Percentiles rank a stretch among this genome's conserved stretches.
Conservation (phyloP, 1,140 invertebrate species). For the Lasioglossum baleicum region DNA sequence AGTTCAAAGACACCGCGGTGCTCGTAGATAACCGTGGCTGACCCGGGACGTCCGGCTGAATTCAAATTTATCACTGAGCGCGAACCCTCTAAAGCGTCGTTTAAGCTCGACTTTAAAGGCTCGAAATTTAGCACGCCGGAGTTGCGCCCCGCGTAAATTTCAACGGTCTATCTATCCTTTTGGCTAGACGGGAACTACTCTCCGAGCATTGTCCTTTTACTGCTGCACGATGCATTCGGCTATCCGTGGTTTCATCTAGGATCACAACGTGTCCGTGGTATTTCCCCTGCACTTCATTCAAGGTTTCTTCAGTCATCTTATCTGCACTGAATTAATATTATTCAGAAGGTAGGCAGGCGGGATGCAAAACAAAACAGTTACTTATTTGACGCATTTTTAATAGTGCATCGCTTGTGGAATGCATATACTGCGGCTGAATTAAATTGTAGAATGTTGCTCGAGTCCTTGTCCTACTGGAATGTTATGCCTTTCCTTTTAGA, state of each 20-base stretch:
- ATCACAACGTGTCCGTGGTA: not conserved
- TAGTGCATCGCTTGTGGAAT: too few species aligned
- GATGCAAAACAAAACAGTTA: too few species aligned
- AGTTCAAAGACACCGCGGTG: slow-evolving; percentile 36
- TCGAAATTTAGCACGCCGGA: slow-evolving; percentile 4
- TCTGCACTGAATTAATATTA: too few species aligned
- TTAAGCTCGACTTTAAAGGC: slow-evolving; percentile 13
- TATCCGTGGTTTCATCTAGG: slow-evolving; percentile 46
- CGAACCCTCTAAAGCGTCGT: slow-evolving; percentile 2
- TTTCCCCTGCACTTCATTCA: not conserved
- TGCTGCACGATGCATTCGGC: slow-evolving; percentile 29
- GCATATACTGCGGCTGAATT: too few species aligned
- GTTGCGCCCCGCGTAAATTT: not conserved
- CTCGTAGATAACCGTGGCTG: not conserved
- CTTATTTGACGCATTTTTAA: too few species aligned
- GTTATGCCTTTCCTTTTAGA: too few species aligned
- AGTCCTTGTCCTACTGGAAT: too few species aligned
- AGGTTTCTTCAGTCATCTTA: too few species aligned
- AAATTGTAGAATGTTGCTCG: too few species aligned
- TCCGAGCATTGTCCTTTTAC: not conserved
- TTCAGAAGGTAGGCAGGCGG: too few species aligned
- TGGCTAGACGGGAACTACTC: not conserved
- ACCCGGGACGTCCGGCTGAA: slow-evolving; percentile 1
- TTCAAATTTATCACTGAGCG: slow-evolving; percentile 4
- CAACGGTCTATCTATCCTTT: not conserved